These are phyloP conservation scores for Pipistrellus nathusii DNA, from an alignment of 2,797 vertebrate species.

Conservation along the genomic window DNA sequence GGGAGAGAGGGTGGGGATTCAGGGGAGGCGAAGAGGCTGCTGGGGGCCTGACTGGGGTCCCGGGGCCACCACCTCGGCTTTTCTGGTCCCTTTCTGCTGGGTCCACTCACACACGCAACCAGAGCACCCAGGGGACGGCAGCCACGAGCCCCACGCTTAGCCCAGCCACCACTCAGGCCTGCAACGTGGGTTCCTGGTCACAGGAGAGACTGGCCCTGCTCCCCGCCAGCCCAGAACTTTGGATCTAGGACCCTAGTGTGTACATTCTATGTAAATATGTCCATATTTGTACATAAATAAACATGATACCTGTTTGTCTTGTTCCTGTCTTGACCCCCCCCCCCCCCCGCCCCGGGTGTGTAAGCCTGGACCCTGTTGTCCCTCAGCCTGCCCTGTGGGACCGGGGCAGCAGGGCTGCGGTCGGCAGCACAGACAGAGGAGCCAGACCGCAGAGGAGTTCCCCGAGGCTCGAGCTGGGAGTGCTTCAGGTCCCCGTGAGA, in stretches of 20 bases:
- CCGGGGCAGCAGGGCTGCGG: neutral
- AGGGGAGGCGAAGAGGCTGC: neutral
- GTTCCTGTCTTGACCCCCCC: neutral
- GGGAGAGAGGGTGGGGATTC: neutral
- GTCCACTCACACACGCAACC: neutral
- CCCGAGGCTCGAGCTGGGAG: neutral
- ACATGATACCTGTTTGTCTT: slow-evolving; percentile 72
- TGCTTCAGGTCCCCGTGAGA: neutral
- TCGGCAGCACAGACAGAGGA: neutral
- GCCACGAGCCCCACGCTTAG: neutral
- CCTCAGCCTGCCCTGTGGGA: neutral
- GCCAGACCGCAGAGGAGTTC: neutral
- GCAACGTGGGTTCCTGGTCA: neutral
- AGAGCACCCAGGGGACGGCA: neutral
- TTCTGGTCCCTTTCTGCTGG: neutral
- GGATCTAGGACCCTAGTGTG: slow-evolving; percentile 44
- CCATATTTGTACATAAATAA: slow-evolving; percentile 85
- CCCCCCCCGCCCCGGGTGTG: neutral
- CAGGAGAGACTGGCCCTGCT: neutral
- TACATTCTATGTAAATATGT: slow-evolving; percentile 82
- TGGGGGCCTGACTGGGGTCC: neutral
- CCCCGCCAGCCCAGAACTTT: slow-evolving; percentile 4
- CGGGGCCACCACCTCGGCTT: neutral
- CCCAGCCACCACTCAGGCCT: neutral
- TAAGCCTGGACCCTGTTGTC: neutral